Percentiles rank a stretch among this genome's conserved stretches.
phyloP scores from a whole-genome alignment of 2,113 vertebrate species.

The Cephalopholis sonnerati region DNA sequence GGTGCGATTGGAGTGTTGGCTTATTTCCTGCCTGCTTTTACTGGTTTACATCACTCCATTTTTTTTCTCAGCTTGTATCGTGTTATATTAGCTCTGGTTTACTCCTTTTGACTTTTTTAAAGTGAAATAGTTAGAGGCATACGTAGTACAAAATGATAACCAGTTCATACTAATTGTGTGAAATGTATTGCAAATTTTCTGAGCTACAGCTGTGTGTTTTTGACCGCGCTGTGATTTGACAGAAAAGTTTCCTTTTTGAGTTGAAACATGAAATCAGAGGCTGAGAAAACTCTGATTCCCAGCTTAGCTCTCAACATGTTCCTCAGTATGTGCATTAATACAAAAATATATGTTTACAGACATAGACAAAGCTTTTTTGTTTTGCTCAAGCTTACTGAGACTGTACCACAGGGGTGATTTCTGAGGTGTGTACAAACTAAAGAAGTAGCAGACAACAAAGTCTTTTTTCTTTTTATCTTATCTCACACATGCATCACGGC shows the following conservation, averaged over 20 bases:
- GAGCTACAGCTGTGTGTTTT: conserved; percentile 13
- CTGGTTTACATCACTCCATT: conserved; percentile 42
- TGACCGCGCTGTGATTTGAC: conserved; percentile 5
- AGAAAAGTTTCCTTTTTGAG: background rate
- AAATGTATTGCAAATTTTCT: conserved; percentile 1
- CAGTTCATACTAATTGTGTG: conserved; percentile 1
- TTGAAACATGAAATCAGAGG: conserved; percentile 5
- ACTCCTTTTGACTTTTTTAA: conserved; percentile 6
- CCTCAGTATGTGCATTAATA: background rate
- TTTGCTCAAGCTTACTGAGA: background rate
- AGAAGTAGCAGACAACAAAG: background rate
- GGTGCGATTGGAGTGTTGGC: conserved; percentile 46
- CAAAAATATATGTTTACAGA: background rate
- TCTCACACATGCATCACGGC: background rate
- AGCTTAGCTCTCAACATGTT: background rate
- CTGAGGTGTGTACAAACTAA: background rate
- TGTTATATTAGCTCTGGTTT: conserved; percentile 2
- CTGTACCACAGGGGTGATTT: background rate
- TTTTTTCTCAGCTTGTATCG: background rate
- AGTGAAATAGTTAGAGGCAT: background rate
- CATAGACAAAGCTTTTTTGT: background rate
- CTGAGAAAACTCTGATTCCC: conserved; percentile 1
- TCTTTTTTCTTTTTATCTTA: background rate
- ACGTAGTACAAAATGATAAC: conserved; percentile 3
- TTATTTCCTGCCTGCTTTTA: conserved; percentile 48